Evolutionary conservation across 2,113 vertebrate species (phyloP).

Genomic region (Chiloscyllium plagiosum): DNA sequence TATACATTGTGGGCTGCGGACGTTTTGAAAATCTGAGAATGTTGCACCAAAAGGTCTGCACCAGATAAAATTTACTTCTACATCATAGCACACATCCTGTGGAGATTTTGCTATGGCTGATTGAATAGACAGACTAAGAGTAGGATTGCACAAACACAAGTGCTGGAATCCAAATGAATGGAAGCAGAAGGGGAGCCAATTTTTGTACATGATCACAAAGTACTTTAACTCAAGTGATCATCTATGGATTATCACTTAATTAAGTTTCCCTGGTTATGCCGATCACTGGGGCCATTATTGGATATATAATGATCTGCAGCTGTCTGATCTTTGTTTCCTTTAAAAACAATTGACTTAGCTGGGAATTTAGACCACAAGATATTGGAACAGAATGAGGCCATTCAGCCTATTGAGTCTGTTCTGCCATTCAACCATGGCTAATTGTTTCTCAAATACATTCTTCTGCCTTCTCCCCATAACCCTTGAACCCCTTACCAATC

Average conservation of each 20-base stretch:
- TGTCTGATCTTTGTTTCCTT: neutral
- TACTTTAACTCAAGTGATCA: neutral
- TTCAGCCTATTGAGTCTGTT: too few species aligned
- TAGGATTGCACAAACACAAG: neutral
- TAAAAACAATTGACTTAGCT: neutral
- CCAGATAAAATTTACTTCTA: neutral
- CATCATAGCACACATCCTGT: neutral
- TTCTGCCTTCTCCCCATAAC: too few species aligned
- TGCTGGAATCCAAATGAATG: neutral
- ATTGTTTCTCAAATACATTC: too few species aligned
- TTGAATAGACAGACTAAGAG: neutral
- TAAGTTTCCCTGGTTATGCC: neutral
- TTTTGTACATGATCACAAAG: neutral
- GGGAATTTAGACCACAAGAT: neutral
- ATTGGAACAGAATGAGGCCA: too few species aligned
- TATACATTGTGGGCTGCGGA: neutral
- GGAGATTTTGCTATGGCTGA: neutral
- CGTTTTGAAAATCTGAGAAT: neutral
- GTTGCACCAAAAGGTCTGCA: neutral
- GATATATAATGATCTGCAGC: neutral
- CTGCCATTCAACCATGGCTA: too few species aligned
- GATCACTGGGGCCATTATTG: neutral
- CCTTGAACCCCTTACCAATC: too few species aligned
- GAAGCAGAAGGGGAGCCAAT: neutral
- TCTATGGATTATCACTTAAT: neutral